These are phyloP conservation scores for Heliothis peltigera DNA, from an alignment of 2,888 invertebrate genomes.

Conservation along the genomic window DNA sequence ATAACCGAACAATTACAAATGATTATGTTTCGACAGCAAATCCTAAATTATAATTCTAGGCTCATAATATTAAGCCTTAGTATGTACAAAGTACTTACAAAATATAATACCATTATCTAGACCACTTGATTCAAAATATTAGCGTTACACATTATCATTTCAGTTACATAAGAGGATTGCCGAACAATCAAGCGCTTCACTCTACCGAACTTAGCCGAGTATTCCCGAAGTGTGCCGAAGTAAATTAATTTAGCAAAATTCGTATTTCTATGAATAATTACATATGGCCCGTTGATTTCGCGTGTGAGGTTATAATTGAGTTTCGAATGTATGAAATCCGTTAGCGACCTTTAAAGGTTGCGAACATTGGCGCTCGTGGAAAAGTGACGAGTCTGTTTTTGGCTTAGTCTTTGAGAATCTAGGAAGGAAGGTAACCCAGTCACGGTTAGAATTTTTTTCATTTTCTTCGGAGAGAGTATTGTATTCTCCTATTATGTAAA, in stretches of 20 bases:
- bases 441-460: too few relatives aligned
- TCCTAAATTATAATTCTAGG: slow-evolving; percentile 17
- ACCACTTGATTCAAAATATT: slow-evolving; percentile 40
- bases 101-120: slow-evolving; percentile 48
- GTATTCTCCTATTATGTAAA: too few relatives aligned
- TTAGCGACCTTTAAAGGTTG: slow-evolving; percentile 34
- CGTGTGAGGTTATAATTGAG: slow-evolving; percentile 61
- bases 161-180: slow-evolving; percentile 58
- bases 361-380: slow-evolving; percentile 1
- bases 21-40: background rate
- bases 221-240: slow-evolving; percentile 55
- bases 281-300: slow-evolving; percentile 51
- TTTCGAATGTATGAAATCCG: slow-evolving; percentile 56
- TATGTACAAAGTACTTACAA: slow-evolving; percentile 29
- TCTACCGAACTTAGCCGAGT: slow-evolving; percentile 51
- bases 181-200: slow-evolving; percentile 54
- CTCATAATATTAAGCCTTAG: slow-evolving; percentile 9
- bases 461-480: too few relatives aligned
- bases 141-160: slow-evolving; percentile 43
- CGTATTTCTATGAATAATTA: slow-evolving; percentile 67
- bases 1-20: background rate
- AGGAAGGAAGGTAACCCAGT: background rate
- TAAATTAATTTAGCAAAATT: slow-evolving; percentile 70
- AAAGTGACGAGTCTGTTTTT: slow-evolving; percentile 7
- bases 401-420: background rate